Percentiles rank a stretch among this genome's conserved stretches.
phyloP scores from a whole-genome alignment of 2,113 vertebrate genomes.

The Hypocryptadius cinnamomeus region DNA sequence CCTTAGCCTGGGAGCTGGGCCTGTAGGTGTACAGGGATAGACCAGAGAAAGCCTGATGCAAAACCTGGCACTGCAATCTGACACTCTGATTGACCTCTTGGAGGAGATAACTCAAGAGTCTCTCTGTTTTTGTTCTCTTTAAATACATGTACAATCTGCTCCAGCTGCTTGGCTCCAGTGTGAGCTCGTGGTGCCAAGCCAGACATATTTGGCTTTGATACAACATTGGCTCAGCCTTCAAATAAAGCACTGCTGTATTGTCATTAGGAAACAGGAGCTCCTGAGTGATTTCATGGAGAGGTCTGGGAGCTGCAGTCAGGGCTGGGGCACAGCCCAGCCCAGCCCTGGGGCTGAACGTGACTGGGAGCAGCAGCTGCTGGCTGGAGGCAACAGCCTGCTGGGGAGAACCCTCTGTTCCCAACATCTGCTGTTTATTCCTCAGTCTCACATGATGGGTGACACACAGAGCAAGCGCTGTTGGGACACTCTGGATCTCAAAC shows the following conservation, averaged over 20 bases:
- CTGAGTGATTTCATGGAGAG: neutral
- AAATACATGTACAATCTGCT: neutral
- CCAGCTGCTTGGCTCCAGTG: conserved; percentile 34
- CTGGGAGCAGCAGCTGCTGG: neutral
- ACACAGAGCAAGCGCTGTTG: neutral
- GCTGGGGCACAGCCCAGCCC: neutral
- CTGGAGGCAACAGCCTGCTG: neutral
- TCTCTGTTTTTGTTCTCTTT: conserved; percentile 31
- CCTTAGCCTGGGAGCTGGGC: neutral
- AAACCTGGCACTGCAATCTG: neutral
- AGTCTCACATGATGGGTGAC: neutral
- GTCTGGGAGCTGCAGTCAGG: accelerated
- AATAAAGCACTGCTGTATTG: conserved; percentile 26
- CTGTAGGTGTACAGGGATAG: neutral
- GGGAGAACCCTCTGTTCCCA: neutral
- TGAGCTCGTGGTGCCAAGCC: neutral
- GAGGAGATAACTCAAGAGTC: conserved; percentile 19
- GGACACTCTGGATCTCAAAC: neutral
- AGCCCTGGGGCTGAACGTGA: neutral
- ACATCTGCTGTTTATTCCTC: neutral
- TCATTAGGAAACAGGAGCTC: conserved; percentile 12
- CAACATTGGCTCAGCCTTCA: conserved; percentile 32
- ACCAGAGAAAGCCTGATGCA: neutral
- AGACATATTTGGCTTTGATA: conserved; percentile 45
- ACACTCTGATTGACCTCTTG: conserved; percentile 34